These are phyloP conservation scores for Agrotis puta DNA, from an alignment of 2,888 invertebrate species.

Conservation along the genomic window DNA sequence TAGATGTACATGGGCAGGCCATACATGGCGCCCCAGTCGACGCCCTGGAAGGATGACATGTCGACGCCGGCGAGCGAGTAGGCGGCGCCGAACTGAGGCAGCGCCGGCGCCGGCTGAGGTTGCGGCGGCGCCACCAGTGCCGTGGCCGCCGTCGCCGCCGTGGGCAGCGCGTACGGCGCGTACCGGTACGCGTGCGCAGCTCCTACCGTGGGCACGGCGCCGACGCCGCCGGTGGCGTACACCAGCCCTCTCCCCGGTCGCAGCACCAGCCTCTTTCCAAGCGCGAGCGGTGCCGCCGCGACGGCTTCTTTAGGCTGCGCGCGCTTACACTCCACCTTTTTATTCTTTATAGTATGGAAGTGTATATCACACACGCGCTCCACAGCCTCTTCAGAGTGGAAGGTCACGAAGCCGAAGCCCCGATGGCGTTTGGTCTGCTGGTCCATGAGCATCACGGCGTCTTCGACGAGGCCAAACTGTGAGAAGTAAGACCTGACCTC, in stretches of 20 bases:
- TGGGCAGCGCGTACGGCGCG: constrained; percentile 90
- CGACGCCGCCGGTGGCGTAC: constrained; percentile 89
- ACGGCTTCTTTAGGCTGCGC: constrained; percentile 98
- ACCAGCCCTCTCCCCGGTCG: constrained; percentile 92
- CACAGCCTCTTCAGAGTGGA: constrained; percentile 97
- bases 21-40: constrained; percentile 98
- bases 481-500: constrained; percentile 97
- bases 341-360: constrained; percentile 97
- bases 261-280: constrained; percentile 93
- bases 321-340: constrained; percentile 97
- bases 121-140: constrained; percentile 89
- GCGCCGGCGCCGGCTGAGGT: constrained; percentile 91
- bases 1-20: constrained; percentile 98
- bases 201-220: constrained; percentile 70
- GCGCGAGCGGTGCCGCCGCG: constrained; percentile 92
- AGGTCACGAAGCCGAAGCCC: constrained; percentile 97
- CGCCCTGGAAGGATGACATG: constrained; percentile 97
- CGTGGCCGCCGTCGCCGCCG: constrained; percentile 73
- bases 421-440: constrained; percentile 97
- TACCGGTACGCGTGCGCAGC: constrained; percentile 87
- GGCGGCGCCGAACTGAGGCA: constrained; percentile 93
- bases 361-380: constrained; percentile 98
- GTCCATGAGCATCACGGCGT: constrained; percentile 98
- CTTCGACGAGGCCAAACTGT: constrained; percentile 97
- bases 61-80: constrained; percentile 97